phyloP scores from a whole-genome alignment of 2,888 invertebrate genomes.

The Leptopterna dolabrata region DNA sequence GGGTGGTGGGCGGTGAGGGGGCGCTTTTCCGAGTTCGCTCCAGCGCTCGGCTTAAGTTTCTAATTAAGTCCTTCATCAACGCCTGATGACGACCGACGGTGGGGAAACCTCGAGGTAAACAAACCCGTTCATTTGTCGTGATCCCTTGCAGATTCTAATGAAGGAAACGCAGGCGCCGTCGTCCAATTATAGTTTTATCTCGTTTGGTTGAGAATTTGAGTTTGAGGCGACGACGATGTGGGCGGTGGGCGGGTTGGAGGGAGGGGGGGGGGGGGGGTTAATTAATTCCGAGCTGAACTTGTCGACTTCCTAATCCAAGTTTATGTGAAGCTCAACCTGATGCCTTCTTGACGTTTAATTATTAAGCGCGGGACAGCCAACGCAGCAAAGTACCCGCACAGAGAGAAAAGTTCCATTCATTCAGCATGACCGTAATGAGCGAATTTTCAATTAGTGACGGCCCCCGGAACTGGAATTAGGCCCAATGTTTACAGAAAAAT shows the following conservation, averaged over 20 bases:
- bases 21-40: neutral
- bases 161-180: constrained; percentile 53
- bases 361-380: too few relatives aligned
- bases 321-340: neutral
- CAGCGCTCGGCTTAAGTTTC: constrained; percentile 44
- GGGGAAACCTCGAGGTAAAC: constrained; percentile 28
- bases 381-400: too few relatives aligned
- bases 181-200: constrained; percentile 49
- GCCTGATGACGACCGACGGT: neutral
- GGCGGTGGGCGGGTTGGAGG: neutral
- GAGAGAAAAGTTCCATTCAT: too few relatives aligned
- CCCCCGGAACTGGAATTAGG: too few relatives aligned
- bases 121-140: constrained; percentile 42
- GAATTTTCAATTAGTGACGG: too few relatives aligned
- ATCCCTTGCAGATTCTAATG: constrained; percentile 35
- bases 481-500: too few relatives aligned
- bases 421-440: too few relatives aligned
- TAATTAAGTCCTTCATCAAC: constrained; percentile 56
- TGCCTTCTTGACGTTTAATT: neutral
- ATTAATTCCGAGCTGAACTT: neutral
- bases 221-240: neutral
- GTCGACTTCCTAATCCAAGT: neutral
- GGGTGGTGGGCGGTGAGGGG: neutral
- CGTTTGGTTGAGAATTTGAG: neutral
- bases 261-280: neutral